phyloP scores from a whole-genome alignment of 2,797 vertebrate species.

The Microctenopoma steveboyesi region DNA sequence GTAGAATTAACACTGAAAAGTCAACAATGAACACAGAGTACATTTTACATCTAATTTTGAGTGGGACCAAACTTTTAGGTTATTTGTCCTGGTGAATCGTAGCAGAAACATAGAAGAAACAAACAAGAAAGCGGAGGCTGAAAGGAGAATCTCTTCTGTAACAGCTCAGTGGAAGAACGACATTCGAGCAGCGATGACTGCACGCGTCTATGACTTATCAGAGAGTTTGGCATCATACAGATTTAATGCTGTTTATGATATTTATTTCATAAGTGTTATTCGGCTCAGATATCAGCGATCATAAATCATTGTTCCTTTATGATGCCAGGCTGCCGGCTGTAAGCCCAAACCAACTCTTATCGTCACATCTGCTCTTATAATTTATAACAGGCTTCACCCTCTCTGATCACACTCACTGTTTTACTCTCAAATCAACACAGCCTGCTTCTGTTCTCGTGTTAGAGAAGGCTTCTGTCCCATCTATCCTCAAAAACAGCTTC shows the following conservation, averaged over 20 bases:
- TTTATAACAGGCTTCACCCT: conserved; percentile 15
- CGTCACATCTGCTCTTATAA: conserved; percentile 1
- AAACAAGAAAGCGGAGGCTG: too few relatives aligned
- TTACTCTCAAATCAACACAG: background rate
- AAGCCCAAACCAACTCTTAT: conserved; percentile 13
- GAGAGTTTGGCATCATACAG: background rate
- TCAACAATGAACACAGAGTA: too few relatives aligned
- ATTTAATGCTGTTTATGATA: conserved; percentile 5
- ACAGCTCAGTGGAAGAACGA: too few relatives aligned
- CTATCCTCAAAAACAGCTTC: background rate
- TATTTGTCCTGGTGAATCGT: too few relatives aligned
- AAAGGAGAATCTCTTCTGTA: too few relatives aligned
- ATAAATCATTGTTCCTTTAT: conserved; percentile 23
- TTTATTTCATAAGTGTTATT: conserved; percentile 14
- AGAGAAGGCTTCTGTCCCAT: background rate
- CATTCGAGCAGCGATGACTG: too few relatives aligned
- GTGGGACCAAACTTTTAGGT: too few relatives aligned
- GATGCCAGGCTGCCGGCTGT: background rate
- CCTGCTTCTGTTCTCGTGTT: background rate
- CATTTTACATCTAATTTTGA: too few relatives aligned
- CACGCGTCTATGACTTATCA: too few relatives aligned
- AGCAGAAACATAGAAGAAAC: too few relatives aligned
- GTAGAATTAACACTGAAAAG: too few relatives aligned
- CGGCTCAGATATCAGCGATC: conserved; percentile 4
- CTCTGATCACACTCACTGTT: background rate